Conservation (phyloP, 1,140 invertebrate species). For the Fopius arisanus region DNA sequence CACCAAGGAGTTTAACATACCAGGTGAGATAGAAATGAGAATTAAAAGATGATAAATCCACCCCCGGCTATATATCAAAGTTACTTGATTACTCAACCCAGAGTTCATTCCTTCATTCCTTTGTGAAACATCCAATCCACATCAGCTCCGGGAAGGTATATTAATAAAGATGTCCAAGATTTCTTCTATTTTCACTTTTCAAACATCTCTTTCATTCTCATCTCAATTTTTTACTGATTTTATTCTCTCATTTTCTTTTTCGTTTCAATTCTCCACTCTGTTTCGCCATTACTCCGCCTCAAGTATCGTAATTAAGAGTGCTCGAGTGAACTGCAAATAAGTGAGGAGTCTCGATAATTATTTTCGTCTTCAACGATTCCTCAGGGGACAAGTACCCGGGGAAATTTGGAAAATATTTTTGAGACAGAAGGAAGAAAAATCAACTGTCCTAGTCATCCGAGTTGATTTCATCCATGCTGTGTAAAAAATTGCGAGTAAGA, state of each 20-base stretch:
- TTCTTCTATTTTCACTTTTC: background rate
- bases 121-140: constrained; percentile 15
- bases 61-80: background rate
- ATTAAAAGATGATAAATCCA: background rate
- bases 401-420: too few species aligned
- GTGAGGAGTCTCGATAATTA: background rate
- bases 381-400: background rate
- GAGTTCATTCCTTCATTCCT: constrained; percentile 3
- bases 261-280: background rate
- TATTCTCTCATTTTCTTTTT: background rate
- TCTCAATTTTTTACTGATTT: background rate
- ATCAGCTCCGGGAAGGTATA: constrained; percentile 8
- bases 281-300: background rate
- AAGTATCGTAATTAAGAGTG: constrained; percentile 14
- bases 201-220: background rate
- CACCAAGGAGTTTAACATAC: background rate
- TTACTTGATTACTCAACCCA: background rate
- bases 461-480: too few species aligned
- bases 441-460: too few species aligned
- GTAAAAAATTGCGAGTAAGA: too few species aligned
- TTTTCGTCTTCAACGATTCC: background rate
- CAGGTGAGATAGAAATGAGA: background rate
- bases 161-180: constrained; percentile 26
- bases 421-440: too few species aligned
- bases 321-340: constrained; percentile 19